Evolutionary conservation across 1,140 invertebrate species (phyloP).

Genomic region (Diachasma alloeum): DNA sequence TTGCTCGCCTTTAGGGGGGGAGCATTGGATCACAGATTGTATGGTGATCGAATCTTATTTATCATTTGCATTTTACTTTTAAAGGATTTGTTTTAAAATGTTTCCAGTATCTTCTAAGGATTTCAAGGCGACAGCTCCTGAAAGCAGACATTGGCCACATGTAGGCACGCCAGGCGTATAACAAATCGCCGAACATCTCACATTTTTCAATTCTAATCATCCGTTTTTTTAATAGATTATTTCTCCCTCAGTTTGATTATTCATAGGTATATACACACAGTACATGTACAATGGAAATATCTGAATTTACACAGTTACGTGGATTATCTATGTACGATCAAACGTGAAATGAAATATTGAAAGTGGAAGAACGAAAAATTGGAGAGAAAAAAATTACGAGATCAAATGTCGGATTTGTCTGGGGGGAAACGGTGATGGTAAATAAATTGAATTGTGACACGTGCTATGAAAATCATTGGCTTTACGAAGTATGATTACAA

Average conservation of each 20-base stretch:
- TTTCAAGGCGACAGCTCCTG: constrained; percentile 67
- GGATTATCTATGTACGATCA: neutral
- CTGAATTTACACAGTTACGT: neutral
- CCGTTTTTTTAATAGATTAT: neutral
- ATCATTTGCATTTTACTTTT: constrained; percentile 27
- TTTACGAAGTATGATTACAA: constrained; percentile 14
- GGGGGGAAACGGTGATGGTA: neutral
- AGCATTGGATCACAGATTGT: constrained; percentile 63
- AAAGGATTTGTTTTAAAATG: constrained; percentile 20
- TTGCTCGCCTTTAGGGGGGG: constrained; percentile 46
- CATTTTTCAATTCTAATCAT: neutral
- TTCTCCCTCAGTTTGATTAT: neutral
- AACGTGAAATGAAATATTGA: neutral
- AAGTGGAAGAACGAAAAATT: neutral
- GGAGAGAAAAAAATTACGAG: too few relatives aligned
- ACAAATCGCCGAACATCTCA: neutral
- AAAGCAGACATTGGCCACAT: constrained; percentile 61
- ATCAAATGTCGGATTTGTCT: too few relatives aligned
- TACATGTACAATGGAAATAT: neutral
- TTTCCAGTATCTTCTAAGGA: constrained; percentile 53
- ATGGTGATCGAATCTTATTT: constrained; percentile 59
- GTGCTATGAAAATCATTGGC: constrained; percentile 13
- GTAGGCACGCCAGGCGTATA: constrained; percentile 43
- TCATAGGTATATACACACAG: neutral
- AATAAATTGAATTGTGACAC: neutral